Evolutionary conservation across 2,113 vertebrate genomes (phyloP), one percentile per base, ranked within the genome.

Genomic region (Rana temporaria): DNA sequence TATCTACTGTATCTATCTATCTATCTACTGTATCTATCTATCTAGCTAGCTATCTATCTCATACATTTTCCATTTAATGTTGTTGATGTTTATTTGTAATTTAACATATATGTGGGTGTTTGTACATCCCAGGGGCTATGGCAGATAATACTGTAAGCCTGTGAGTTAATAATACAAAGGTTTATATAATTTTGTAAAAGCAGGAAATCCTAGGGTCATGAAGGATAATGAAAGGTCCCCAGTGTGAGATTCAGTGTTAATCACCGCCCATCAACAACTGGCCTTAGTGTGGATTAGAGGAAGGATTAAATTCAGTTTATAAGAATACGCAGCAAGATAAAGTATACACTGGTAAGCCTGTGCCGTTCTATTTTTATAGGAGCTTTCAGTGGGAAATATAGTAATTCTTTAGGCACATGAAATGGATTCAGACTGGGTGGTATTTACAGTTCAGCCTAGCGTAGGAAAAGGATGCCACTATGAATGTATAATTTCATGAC

Each of bases 161-260:
- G 42, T 20, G 55, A 20, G 53, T 69, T 79, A 34, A 59, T 59
- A 18, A 20, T 24, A 22, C 8, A 79, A 69, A 20, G 66, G n/a
- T 71, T 80, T 71, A 6, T 53, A 38, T 79, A 32, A 69, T 53
- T 60, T 79, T 20, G 56, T 60, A 16, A 62, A 80, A 42, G 30
- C 18, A 48, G 22, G 34, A 80, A 70, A 80, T 80, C 67, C 55
- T 62, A 20, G 34, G 78, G 78, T 80, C 56, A 70, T 62, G 67
- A 9, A 60, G 56, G 67, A 80, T 70, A 80, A 80, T 62, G 22
- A 80, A 20, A 67, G 64, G 56, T 79, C 52, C 53, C 77, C 66
- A 69, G 55, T 70, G 78, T 80, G 66, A 62, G 66, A 70, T 80
- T 80, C 32, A 79, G 12, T n/a, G 15, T 26, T 79, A 79, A 79